A percentile compares a stretch with the other conserved stretches of the same genome.
phyloP scores from a whole-genome alignment of 64 coral and sea anemone genomes.

The Stichodactyla mertensii region DNA sequence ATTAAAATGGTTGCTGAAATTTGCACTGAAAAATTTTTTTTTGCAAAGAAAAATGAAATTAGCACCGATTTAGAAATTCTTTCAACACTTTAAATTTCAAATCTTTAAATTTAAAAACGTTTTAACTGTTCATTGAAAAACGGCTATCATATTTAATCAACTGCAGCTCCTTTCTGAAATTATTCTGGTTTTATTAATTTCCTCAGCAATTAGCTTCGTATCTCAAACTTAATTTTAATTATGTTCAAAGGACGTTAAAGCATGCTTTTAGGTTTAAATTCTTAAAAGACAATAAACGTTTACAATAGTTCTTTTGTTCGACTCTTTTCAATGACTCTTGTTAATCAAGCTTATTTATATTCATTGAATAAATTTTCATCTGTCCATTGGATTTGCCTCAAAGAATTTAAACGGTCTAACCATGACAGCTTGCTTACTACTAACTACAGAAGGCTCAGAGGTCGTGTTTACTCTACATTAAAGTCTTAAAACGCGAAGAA shows the following conservation, averaged over 20 bases:
- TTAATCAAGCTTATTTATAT: background rate
- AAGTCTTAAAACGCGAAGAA: background rate
- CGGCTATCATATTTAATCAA: background rate
- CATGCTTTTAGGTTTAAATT: background rate
- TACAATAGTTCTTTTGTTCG: slow-evolving; percentile 8
- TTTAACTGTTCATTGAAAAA: background rate
- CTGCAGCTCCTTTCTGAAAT: background rate
- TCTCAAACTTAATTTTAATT: background rate
- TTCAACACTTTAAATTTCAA: too few relatives aligned
- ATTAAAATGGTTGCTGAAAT: too few relatives aligned
- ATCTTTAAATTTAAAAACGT: background rate
- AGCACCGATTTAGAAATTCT: too few relatives aligned
- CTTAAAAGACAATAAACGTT: background rate
- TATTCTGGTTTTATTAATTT: background rate
- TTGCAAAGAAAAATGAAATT: too few relatives aligned
- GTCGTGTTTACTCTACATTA: background rate
- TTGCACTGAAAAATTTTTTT: too few relatives aligned
- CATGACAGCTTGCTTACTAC: background rate
- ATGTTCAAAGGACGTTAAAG: background rate
- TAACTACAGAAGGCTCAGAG: background rate
- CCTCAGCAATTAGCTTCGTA: background rate
- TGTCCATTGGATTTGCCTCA: background rate
- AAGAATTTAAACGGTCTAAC: background rate
- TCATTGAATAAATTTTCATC: background rate
- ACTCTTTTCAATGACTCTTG: background rate